phyloP scores from a whole-genome alignment of 2,888 invertebrate species.

The Xiphydria camelus region DNA sequence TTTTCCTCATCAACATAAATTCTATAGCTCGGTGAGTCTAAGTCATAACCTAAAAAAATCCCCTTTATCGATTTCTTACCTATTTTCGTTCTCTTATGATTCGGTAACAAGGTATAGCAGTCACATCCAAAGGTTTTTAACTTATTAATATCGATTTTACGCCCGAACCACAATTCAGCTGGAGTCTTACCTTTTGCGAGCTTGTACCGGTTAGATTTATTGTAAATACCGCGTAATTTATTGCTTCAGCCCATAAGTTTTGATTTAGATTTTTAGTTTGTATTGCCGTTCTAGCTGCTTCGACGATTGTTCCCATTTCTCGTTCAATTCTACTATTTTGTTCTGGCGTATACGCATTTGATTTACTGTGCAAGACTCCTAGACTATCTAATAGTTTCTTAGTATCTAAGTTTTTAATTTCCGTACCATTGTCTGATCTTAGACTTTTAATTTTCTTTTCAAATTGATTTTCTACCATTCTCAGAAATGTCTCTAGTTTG shows the following conservation, averaged over 20 bases:
- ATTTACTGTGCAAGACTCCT: background rate
- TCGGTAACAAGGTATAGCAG: slow-evolving; percentile 18
- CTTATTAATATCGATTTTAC: slow-evolving; percentile 15
- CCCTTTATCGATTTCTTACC: slow-evolving; percentile 20
- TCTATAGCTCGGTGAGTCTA: slow-evolving; percentile 27
- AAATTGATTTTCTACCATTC: slow-evolving; percentile 39
- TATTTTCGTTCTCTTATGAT: slow-evolving; percentile 19
- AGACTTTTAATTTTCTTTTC: slow-evolving; percentile 29
- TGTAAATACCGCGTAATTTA: slow-evolving; percentile 22
- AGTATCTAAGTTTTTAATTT: background rate
- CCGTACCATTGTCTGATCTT: background rate
- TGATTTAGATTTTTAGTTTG: slow-evolving; percentile 12
- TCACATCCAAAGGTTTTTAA: slow-evolving; percentile 19
- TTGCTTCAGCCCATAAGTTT: too few species aligned
- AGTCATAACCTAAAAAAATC: slow-evolving; percentile 31
- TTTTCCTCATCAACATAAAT: slow-evolving; percentile 18
- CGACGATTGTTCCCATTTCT: background rate
- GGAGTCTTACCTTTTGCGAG: slow-evolving; percentile 15
- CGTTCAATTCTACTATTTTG: background rate
- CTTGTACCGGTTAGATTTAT: slow-evolving; percentile 26
- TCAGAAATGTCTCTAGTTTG: slow-evolving; percentile 27
- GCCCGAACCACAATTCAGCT: slow-evolving; percentile 26
- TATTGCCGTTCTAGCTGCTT: background rate
- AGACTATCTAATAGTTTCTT: background rate
- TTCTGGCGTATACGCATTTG: background rate